Conservation (phyloP, 1,140 invertebrate genomes). For the Heliconius eleuchia region DNA sequence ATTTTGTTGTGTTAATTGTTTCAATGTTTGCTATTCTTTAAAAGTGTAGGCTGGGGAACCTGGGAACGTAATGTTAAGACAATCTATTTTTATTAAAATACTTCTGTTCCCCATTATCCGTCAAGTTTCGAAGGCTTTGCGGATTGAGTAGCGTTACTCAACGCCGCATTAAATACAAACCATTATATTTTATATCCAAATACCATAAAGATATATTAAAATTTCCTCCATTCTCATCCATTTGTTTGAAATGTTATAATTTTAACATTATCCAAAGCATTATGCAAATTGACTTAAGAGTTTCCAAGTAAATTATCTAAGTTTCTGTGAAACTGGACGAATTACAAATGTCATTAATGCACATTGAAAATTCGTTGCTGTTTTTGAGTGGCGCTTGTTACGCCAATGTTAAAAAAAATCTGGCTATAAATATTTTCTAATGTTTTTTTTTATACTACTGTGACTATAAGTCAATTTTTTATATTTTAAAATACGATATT, state of each 20-base stretch:
- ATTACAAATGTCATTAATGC: not conserved
- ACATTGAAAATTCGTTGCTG: not conserved
- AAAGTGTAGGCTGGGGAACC: not conserved
- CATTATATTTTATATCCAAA: not conserved
- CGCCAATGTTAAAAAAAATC: too few species aligned
- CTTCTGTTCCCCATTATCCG: too few species aligned
- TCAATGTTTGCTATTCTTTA: not conserved
- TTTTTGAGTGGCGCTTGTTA: not conserved
- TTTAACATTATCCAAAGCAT: conserved; percentile 8
- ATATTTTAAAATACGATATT: too few species aligned
- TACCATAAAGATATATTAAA: not conserved
- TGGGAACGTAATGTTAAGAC: too few species aligned
- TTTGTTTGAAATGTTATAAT: not conserved
- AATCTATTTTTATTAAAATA: too few species aligned
- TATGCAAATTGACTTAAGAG: not conserved
- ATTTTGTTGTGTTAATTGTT: not conserved
- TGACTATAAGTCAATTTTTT: too few species aligned
- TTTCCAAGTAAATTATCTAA: not conserved
- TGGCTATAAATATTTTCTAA: too few species aligned
- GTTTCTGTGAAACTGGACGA: not conserved
- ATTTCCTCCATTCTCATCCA: not conserved
- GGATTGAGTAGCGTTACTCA: too few species aligned
- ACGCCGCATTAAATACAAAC: too few species aligned
- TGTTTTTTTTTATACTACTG: too few species aligned
- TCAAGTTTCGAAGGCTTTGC: too few species aligned